Base-by-base conservation (phyloP, 2,888 invertebrate genomes). In the Isoperla grammatica region DNA sequence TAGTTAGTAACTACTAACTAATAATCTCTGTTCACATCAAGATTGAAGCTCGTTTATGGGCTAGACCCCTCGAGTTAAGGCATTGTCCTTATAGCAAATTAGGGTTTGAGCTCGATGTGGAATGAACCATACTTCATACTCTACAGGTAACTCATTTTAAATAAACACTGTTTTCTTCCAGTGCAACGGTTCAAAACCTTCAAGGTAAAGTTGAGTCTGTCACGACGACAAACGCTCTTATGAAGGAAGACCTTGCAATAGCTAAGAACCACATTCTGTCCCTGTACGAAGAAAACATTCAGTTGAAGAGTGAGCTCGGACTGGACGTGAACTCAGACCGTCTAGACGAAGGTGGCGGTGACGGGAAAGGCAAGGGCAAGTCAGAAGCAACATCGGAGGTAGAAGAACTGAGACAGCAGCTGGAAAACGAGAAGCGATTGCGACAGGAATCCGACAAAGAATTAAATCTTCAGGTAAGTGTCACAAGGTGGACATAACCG, bases 171-270 rank as follows among this genome's bases (percentile, higher is more conserved):
- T n/a, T n/a, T n/a, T n/a, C 29, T 29, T 76, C 62, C 76, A 96
- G 95, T 77, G 95, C 96, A 1, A 96, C 96, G 1, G 95, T 97
- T 39, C 88, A 90, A 50, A 96, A 96, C 76, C 81, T 97, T 12
- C 95, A 97, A 79, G 84, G 91, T 29, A 95, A 95, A 81, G 88
- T 95, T 55, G 95, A 96, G 77, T 83, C 88, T 40, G 74, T 95
- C 61, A 93, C 91, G 48, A 95, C 95, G 37, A 95, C 93, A 22
- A 96, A 96, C 75, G 94, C 95, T 2, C 79, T 96, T 49, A 94
- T 96, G 92, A 95, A 95, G 75, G 96, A 96, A 76, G 96, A 97
- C 74, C 77, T 97, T 65, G 90, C 95, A 2, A 95, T 96, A 67
- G 84, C 95, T 29, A 92, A 94, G 73, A 95, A 93, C 72, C 88